phyloP scores from a whole-genome alignment of 2,888 invertebrate species.

The Asteroscopus sphinx region DNA sequence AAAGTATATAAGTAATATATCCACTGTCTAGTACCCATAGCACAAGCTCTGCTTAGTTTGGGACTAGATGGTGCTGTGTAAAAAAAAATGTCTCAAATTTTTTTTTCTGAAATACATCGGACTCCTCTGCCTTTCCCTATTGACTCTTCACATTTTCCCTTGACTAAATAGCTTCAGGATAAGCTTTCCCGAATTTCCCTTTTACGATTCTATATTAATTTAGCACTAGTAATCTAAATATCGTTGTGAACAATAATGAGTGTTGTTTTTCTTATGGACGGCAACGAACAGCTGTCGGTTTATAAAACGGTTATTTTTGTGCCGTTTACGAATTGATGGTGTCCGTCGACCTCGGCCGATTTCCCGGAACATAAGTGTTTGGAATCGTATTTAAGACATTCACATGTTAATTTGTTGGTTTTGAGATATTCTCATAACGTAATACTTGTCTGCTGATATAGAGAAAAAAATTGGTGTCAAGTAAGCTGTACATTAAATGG shows the following conservation, averaged over 20 bases:
- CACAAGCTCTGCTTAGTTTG: no score
- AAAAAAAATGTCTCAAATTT: no score
- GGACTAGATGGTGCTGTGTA: no score
- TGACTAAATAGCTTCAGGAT: conserved; percentile 6
- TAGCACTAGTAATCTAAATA: conserved; percentile 9
- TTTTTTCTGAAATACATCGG: no score
- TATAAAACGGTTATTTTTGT: conserved; percentile 30
- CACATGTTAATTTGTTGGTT: background rate
- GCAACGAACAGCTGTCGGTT: conserved; percentile 19
- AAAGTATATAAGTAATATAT: no score
- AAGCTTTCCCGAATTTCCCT: background rate
- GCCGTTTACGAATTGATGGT: conserved; percentile 28
- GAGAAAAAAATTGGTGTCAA: no score
- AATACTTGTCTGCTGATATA: no score
- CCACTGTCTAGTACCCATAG: no score
- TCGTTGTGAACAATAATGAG: conserved; percentile 14
- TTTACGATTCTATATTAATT: conserved; percentile 6
- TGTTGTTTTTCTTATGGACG: conserved; percentile 13
- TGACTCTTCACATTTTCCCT: conserved; percentile 1
- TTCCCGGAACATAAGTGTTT: conserved; percentile 23
- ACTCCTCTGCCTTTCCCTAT: background rate
- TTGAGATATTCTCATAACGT: background rate
- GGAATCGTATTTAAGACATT: background rate
- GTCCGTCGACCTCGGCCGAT: conserved; percentile 17
- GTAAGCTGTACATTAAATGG: no score